Conservation (phyloP, 2,113 vertebrate genomes). For the Psilopogon haemacephalus region DNA sequence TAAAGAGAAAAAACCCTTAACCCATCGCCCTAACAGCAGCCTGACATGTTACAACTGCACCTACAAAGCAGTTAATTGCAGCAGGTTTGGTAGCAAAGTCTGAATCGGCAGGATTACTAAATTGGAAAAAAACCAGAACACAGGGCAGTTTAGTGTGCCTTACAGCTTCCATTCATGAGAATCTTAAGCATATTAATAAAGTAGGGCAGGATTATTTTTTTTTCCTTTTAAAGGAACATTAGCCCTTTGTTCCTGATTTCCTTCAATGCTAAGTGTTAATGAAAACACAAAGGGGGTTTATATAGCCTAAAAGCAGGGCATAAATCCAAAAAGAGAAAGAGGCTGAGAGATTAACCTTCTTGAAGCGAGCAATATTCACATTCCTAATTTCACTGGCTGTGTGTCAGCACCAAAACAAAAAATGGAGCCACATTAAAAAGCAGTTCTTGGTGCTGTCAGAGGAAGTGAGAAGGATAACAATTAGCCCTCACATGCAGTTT, state of each 20-base stretch:
- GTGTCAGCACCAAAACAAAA: conserved; percentile 45
- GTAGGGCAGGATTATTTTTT: conserved; percentile 40
- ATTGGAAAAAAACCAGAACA: conserved; percentile 17
- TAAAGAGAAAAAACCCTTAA: background rate
- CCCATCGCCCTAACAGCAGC: background rate
- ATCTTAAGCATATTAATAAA: conserved; percentile 65
- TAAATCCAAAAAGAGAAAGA: conserved; percentile 32
- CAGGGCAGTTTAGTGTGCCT: conserved; percentile 25
- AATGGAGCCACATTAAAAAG: conserved; percentile 51
- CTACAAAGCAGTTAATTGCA: conserved; percentile 31
- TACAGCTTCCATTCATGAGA: conserved; percentile 54
- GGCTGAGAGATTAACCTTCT: background rate
- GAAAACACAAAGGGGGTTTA: background rate
- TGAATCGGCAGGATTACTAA: conserved; percentile 53
- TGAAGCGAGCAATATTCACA: conserved; percentile 18
- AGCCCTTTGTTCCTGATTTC: conserved; percentile 44
- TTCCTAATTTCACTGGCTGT: background rate
- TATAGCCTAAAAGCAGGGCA: conserved; percentile 14
- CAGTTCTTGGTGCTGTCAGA: conserved; percentile 7
- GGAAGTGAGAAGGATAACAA: conserved; percentile 48
- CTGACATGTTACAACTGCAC: background rate
- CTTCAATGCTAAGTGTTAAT: conserved; percentile 15
- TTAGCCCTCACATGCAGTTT: conserved; percentile 43
- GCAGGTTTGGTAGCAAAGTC: conserved; percentile 9
- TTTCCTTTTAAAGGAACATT: conserved; percentile 51